phyloP scores from a whole-genome alignment of 2,797 vertebrate genomes.

The Erpetoichthys calabaricus region DNA sequence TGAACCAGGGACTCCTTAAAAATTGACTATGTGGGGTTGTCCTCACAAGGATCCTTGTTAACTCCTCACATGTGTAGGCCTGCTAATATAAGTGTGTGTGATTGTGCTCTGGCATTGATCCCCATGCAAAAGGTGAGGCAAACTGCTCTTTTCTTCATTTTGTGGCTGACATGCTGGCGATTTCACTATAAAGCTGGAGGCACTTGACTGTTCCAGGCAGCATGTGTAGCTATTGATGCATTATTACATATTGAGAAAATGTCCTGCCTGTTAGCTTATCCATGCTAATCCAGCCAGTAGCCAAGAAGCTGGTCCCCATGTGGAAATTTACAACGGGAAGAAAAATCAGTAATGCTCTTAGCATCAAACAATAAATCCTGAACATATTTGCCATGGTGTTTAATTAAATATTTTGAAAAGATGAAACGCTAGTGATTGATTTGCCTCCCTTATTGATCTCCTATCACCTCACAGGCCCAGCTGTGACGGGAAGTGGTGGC shows the following conservation, averaged over 20 bases:
- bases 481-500: slow-evolving; percentile 45
- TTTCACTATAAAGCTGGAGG: slow-evolving; percentile 22
- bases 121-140: no score
- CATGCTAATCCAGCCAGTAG: slow-evolving; percentile 66
- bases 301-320: slow-evolving; percentile 53
- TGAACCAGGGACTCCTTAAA: no score
- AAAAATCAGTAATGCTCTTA: slow-evolving; percentile 85
- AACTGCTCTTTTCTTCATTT: no score
- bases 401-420: slow-evolving; percentile 89
- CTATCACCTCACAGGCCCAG: slow-evolving; percentile 56
- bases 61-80: no score
- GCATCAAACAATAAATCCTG: slow-evolving; percentile 80
- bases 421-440: slow-evolving; percentile 76
- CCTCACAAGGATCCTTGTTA: no score
- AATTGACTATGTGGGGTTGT: no score
- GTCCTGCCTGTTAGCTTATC: slow-evolving; percentile 71
- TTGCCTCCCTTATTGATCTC: slow-evolving; percentile 66
- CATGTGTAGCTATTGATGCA: slow-evolving; percentile 58
- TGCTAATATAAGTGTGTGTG: no score
- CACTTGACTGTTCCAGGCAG: slow-evolving; percentile 70
- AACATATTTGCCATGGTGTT: slow-evolving; percentile 78
- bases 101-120: no score
- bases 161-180: no score
- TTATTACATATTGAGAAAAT: slow-evolving; percentile 89
- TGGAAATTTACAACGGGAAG: slow-evolving; percentile 57